A percentile compares a stretch with the other conserved stretches of the same genome.
phyloP scores from a whole-genome alignment of 2,888 invertebrate genomes.

The Frankliniella fusca region DNA sequence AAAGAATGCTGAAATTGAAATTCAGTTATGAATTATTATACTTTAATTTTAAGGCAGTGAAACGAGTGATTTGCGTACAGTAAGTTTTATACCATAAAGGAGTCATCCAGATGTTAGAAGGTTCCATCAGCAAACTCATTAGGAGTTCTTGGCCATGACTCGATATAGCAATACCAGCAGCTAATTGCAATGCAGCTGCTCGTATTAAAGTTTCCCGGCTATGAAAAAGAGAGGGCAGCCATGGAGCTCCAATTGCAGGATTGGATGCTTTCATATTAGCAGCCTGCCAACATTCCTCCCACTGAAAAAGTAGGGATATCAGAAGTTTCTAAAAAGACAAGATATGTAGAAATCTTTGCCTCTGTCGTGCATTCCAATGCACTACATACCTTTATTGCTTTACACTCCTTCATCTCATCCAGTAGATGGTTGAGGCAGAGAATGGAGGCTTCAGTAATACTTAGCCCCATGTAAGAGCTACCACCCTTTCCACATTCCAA shows the following conservation, averaged over 20 bases:
- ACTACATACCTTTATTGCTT: conserved; percentile 46
- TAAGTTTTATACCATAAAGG: conserved; percentile 36
- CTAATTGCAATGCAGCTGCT: conserved; percentile 53
- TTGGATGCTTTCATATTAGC: conserved; percentile 38
- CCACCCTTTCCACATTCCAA: conserved; percentile 50
- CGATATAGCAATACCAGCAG: conserved; percentile 47
- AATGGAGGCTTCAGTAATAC: conserved; percentile 53
- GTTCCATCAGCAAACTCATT: conserved; percentile 28
- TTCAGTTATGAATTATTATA: not conserved
- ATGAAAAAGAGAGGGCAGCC: conserved; percentile 50
- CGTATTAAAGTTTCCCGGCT: conserved; percentile 54
- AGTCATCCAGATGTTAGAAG: conserved; percentile 34
- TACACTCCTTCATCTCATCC: conserved; percentile 50
- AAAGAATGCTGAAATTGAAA: conserved; percentile 42
- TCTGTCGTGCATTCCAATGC: not conserved
- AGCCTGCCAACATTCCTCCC: conserved; percentile 41
- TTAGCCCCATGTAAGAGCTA: conserved; percentile 55
- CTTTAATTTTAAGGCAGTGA: conserved; percentile 21
- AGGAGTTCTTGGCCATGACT: conserved; percentile 34
- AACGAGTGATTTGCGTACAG: not conserved
- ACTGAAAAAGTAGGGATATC: conserved; percentile 42
- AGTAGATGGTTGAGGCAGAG: conserved; percentile 54
- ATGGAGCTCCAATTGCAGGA: conserved; percentile 43
- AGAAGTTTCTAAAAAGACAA: conserved; percentile 36
- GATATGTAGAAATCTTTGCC: not conserved